Percentiles rank a stretch among this genome's conserved stretches.
Evolutionary conservation across 2,888 invertebrate species (phyloP).

Genomic region (Taenaris catops): DNA sequence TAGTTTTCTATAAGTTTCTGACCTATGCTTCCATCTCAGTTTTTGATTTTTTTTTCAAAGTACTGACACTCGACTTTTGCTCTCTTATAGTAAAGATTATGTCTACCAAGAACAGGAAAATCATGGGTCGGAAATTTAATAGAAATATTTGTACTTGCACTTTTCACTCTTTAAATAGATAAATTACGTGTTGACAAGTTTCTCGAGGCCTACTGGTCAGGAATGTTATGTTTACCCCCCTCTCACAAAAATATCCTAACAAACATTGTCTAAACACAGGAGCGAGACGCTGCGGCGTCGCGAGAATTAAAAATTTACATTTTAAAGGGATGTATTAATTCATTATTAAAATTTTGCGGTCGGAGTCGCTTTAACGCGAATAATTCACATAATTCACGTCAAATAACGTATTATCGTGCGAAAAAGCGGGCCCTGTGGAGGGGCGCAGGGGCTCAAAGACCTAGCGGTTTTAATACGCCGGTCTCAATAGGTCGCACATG

Average conservation of each 20-base stretch:
- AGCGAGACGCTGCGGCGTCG: constrained; percentile 25
- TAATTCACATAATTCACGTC: constrained; percentile 49
- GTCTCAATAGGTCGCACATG: too few species aligned
- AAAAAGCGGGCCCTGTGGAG: constrained; percentile 21
- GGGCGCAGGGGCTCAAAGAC: constrained; percentile 12
- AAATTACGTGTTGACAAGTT: too few species aligned
- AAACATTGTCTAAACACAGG: constrained; percentile 18
- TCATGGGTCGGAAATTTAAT: too few species aligned
- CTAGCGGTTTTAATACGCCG: too few species aligned
- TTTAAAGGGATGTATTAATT: constrained; percentile 72
- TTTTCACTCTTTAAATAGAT: too few species aligned
- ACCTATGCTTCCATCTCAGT: too few species aligned
- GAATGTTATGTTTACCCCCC: constrained; percentile 7
- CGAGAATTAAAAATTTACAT: constrained; percentile 74
- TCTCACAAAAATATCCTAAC: constrained; percentile 14
- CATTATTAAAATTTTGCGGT: constrained; percentile 73
- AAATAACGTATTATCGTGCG: constrained; percentile 43
- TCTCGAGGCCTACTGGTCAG: not conserved
- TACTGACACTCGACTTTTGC: too few species aligned
- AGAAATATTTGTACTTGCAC: too few species aligned
- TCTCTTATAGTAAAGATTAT: too few species aligned
- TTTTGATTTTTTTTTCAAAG: too few species aligned
- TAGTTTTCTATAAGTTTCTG: too few species aligned
- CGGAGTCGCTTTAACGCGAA: constrained; percentile 52
- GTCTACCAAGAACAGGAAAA: too few species aligned